Evolutionary conservation across 2,888 invertebrate species (phyloP), one percentile per base, ranked within the genome.

Genomic region (Lasioglossum vierecki): DNA sequence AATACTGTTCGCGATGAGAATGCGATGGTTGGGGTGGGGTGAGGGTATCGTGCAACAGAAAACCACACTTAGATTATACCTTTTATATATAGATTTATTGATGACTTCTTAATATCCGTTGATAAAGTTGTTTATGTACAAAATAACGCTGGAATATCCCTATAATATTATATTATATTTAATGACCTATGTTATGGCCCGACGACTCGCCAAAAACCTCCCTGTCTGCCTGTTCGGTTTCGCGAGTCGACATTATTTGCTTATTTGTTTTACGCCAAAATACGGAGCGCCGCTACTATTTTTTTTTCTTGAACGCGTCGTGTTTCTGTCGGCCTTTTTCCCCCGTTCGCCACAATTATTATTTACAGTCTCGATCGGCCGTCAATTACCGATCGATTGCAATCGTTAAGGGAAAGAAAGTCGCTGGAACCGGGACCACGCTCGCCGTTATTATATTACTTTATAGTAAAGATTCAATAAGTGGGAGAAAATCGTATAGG

Each of bases 121-220:
- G 92, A 93, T 94, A 93, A 93, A 93, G 93, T 93, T 92, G 90
- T 93, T 94, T 94, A 94, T 94, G 94, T 94, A 94, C 94, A 94
- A 94, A 94, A 94, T 94, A 94, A 94, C 94, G 92, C 91, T 92
- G 93, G 93, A 93, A 92, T 93, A 94, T 93, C 91, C 92, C 90
- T 93, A 93, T 93, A 92, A 90, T 90, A 91, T 91, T 89, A 91
- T 91, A 88, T 89, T 91, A 91, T 91, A 89, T 89, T 91, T 90
- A 92, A 89, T 90, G 91, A 91, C 88, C 91, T 92, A 92, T 89
- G 87, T 91, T 91, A 91, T 87, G 91, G 91, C 91, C 90, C 87
- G 81, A 74, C 71, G 86, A 87, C 90, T 91, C 80, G 84, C 75
- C 85, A 75, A 82, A 81, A 81, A 85, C 81, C 77, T 77, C 73